Base-by-base conservation (phyloP, 2,888 invertebrate species). In the Nematopogon swammerdamellus region DNA sequence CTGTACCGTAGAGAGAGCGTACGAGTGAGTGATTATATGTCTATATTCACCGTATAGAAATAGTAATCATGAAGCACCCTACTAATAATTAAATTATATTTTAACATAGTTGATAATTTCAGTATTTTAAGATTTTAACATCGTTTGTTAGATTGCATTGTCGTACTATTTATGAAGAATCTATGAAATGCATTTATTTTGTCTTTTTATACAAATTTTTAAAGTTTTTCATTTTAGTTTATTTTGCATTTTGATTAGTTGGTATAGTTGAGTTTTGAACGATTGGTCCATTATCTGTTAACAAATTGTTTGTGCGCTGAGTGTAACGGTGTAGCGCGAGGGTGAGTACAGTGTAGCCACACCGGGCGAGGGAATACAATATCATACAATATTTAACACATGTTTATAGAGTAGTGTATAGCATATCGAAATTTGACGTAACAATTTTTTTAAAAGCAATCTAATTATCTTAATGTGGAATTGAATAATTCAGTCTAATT, bases 1-100 rank as follows among this genome's bases (percentile, higher is more conserved):
- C 36, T 10, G 36, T 36, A 14, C 36, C n/a, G 36, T 36, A 58
- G n/a, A 60, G n/a, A 60, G 60, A 59, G 60, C 47, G n/a, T 43
- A 46, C 18, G 18, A 18, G n/a, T n/a, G 18, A 64, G 61, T 79
- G 79, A 79, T 79, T 79, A 77, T 76, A 79, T 73, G 63, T 79
- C 79, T 79, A 79, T 79, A 79, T 75, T 70, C 69, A 68, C 77
- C 60, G 79, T 79, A 79, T 79, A 79, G 79, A 77, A 72, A 79
- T 79, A 79, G 65, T 77, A 79, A 79, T 79, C 79, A 76, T 73
- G 58, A 59, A 74, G 75, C 79, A 77, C 79, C 71, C 63, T 57
- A 65, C 65, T 65, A 72, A 70, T 70, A 63, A 69, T 57, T 62
- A 65, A 66, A 67, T 64, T 66, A 66, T 66, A 65, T 64, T 60